phyloP scores from a whole-genome alignment of 2,797 vertebrate species.

The Myripristis murdjan region DNA sequence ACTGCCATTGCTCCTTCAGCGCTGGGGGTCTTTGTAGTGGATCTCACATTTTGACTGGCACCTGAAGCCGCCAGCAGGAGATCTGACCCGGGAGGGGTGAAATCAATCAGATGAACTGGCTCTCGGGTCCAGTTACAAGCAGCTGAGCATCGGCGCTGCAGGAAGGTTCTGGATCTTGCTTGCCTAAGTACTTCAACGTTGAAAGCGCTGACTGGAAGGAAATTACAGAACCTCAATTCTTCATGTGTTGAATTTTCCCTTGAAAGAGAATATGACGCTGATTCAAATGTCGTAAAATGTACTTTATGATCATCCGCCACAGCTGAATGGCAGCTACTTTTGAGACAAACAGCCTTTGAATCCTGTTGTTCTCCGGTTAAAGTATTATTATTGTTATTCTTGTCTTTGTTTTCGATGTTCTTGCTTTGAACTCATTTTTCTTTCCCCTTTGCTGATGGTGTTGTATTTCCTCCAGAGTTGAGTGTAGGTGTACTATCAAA shows the following conservation, averaged over 20 bases:
- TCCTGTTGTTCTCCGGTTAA: conserved; percentile 32
- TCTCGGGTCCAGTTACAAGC: conserved; percentile 24
- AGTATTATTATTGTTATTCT: conserved; percentile 58
- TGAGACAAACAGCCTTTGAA: conserved; percentile 40
- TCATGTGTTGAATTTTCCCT: conserved; percentile 2
- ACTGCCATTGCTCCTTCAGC: conserved; percentile 34
- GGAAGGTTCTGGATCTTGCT: conserved; percentile 17
- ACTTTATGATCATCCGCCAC: conserved; percentile 20
- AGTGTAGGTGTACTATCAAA: conserved; percentile 57
- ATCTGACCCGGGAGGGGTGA: conserved; percentile 17
- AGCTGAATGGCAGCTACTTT: conserved; percentile 14
- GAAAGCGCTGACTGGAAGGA: conserved; percentile 38
- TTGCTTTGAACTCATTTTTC: conserved; percentile 44
- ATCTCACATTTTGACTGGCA: conserved; percentile 68
- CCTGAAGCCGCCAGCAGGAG: conserved; percentile 55
- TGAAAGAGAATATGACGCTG: conserved; percentile 5
- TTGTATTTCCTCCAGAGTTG: conserved; percentile 54
- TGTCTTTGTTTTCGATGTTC: conserved; percentile 41
- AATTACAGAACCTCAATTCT: conserved; percentile 13
- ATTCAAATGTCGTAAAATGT: conserved; percentile 2
- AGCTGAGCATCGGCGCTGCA: conserved; percentile 21
- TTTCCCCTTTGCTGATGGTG: conserved; percentile 32
- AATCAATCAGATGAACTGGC: conserved; percentile 41
- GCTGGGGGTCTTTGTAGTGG: conserved; percentile 59
- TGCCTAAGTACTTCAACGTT: not conserved